Base-by-base conservation (phyloP, 1,140 invertebrate genomes). In the Colletes latitarsis region DNA sequence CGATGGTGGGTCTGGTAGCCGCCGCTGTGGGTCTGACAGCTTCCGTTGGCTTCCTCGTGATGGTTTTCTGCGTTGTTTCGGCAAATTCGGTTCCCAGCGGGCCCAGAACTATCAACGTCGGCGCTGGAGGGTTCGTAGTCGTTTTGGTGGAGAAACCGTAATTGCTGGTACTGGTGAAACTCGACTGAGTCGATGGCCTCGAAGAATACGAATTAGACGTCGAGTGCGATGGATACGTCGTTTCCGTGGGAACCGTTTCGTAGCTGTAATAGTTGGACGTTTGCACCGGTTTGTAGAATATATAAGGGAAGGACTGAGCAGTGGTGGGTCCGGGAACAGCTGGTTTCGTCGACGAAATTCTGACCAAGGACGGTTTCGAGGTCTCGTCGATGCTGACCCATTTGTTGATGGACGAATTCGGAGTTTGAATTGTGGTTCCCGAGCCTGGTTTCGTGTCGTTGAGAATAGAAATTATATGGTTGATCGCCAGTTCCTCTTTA, bases 21-120 rank as follows among this genome's bases (percentile, higher is more conserved):
- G 30, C 30, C 30, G 43, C 43, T 9, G 84, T 90, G 92, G 81
- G 30, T 39, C 72, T 63, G 8, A 72, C 72, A 4, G 69, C 67
- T 39, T 84, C 74, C 0, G 53, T 57, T 6, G 91, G 87, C 75
- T 85, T 83, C 74, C 87, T 88, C 6, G 88, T 82, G 76, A 88
- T 52, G 68, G 63, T 43, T 90, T 94, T 92, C 58, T 89, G 82
- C 1, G 87, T 90, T 1, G 89, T 88, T 89, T 92, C 89, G 91
- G 90, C 88, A 92, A 93, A 89, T 30, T 92, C 90, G 17, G 92
- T 90, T 19, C 89, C 92, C 0, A 94, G 81, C 0, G 95, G 95
- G 14, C 95, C 95, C 4, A 97, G 87, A 17, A 96, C 96, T 41
- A 97, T 97, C 0, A 97, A 95, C 0, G 96, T 96, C 9, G 96